Base-by-base conservation (phyloP, 92 coral and sea anemone genomes). In the Umimayanthus kanabou region DNA sequence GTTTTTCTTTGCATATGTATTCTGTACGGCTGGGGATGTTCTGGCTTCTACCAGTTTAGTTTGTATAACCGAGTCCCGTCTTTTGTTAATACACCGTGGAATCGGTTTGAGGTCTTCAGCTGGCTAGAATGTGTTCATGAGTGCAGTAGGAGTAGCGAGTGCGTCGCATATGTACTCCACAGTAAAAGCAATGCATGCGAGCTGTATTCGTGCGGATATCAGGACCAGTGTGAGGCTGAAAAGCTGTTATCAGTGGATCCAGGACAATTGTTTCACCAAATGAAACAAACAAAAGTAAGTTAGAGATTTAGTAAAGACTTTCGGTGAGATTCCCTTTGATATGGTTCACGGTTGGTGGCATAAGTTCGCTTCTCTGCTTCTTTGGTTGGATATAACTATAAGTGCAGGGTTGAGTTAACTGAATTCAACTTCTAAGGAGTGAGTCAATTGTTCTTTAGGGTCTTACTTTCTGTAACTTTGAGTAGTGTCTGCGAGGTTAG, bases 201-300 rank as follows among this genome's bases (percentile, higher is more conserved):
- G 82, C 40, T 78, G 20, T 78, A 49, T 43, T 25, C 82, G 64
- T 78, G 82, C 49, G 82, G 82, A 8, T 78, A 45, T n/a, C 64
- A 26, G 40, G 66, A 78, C 82, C 65, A 10, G 28, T 25, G 39
- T 43, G 39, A 49, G 22, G 66, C 82, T 78, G 82, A 29, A 9
- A 49, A 78, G 11, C 3, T 53, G 20, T 16, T 78, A 7, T 20
- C 22, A 14, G 65, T 78, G 37, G 66, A 49, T 78, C 61, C 82
- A 22, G 66, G 37, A 53, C 82, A 28, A 28, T n/a, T 78, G 66
- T 78, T 78, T 49, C 82, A 78, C 67, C 82, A 78, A 49, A 77
- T 77, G 58, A 77, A 47, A 77, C 57, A 77, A 22, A 16, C 43
- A 45, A 28, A 49, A 58, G 82, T 78, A 28, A 47, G 22, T 78